These are phyloP conservation scores for Pissodes strobi DNA, from an alignment of 1,140 invertebrate species.

Conservation along the genomic window DNA sequence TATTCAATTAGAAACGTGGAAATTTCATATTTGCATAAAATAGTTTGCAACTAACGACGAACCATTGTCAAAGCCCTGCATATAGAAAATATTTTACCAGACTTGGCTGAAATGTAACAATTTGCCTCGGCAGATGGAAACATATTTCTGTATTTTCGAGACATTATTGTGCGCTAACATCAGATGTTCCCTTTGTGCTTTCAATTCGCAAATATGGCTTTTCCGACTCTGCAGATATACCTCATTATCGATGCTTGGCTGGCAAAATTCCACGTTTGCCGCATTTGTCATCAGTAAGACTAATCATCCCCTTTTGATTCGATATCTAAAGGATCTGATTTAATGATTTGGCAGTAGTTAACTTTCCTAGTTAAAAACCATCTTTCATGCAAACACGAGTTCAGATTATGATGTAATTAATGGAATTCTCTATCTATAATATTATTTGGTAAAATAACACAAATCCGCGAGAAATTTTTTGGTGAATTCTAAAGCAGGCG, in stretches of 20 bases:
- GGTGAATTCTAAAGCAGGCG: no score
- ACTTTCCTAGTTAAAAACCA: no score
- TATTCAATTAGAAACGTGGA: no score
- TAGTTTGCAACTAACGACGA: background rate
- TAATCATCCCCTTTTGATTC: background rate
- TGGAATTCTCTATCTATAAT: no score
- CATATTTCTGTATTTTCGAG: slow-evolving; percentile 21
- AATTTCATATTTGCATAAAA: no score
- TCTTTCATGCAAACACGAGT: no score
- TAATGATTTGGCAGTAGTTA: no score
- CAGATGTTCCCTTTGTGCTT: slow-evolving; percentile 14
- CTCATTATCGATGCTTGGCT: slow-evolving; percentile 15
- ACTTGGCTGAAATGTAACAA: slow-evolving; percentile 14
- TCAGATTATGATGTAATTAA: no score
- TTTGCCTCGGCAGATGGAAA: slow-evolving; percentile 10
- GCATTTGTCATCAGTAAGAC: slow-evolving; percentile 6
- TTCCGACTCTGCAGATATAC: slow-evolving; percentile 10
- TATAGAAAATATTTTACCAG: slow-evolving; percentile 12
- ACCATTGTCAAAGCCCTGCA: background rate
- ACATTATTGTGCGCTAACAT: slow-evolving; percentile 19
- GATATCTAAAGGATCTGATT: background rate
- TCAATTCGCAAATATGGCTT: slow-evolving; percentile 16
- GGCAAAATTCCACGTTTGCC: slow-evolving; percentile 7
- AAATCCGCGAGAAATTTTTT: no score
- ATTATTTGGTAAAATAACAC: no score